phyloP scores from a whole-genome alignment of 1,140 invertebrate species.

The Ceratosolen solmsi region DNA sequence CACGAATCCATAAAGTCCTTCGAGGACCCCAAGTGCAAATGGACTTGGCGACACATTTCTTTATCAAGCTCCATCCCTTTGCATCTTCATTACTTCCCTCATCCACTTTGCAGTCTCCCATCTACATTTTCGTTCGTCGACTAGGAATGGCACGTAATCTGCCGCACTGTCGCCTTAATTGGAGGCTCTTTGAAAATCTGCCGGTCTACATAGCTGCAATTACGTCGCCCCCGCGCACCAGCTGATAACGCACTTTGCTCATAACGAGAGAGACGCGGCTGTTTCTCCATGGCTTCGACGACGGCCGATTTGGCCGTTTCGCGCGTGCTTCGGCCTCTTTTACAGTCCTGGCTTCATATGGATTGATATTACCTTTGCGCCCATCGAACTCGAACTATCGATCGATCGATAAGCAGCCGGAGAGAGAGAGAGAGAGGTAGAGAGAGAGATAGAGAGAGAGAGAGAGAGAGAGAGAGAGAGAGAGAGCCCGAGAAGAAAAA shows the following conservation, averaged over 20 bases:
- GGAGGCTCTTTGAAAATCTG: constrained; percentile 40
- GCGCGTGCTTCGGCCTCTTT: too few species aligned
- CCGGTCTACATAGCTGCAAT: constrained; percentile 20
- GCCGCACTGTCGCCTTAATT: constrained; percentile 24
- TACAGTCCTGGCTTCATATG: too few species aligned
- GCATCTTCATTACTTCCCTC: not conserved
- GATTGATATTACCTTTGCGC: too few species aligned
- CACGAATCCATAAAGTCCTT: not conserved
- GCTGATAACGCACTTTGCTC: too few species aligned
- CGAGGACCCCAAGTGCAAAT: not conserved
- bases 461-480: too few species aligned
- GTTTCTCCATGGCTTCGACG: not conserved
- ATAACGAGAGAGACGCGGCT: not conserved
- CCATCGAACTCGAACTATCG: too few species aligned
- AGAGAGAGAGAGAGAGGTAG: too few species aligned
- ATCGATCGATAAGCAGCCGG: too few species aligned
- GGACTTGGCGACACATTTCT: not conserved
- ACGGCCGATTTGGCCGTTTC: too few species aligned
- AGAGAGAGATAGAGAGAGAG: too few species aligned
- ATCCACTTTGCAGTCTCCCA: not conserved
- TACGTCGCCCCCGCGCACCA: not conserved
- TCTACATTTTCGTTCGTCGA: not conserved
- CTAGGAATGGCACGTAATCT: not conserved
- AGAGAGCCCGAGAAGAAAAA: too few species aligned
- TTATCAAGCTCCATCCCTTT: not conserved